Conservation (phyloP, 2,113 vertebrate species). For the Acinonyx jubatus region DNA sequence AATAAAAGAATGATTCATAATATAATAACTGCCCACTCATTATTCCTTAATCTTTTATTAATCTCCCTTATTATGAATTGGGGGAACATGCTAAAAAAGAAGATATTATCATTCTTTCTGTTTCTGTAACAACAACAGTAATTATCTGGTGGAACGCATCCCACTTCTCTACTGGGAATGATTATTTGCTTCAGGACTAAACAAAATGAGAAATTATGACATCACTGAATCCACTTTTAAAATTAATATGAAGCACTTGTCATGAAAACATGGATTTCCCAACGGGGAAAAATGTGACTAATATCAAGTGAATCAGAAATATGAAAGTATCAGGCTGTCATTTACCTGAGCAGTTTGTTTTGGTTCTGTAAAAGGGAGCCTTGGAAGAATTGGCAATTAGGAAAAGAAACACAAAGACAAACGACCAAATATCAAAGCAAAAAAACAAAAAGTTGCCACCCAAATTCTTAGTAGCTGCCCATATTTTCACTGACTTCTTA, state of each 20-base stretch:
- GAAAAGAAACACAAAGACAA: constrained; percentile 44
- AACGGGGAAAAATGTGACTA: constrained; percentile 44
- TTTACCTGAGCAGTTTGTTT: constrained; percentile 62
- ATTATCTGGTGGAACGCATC: constrained; percentile 59
- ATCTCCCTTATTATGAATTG: constrained; percentile 57
- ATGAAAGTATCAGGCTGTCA: constrained; percentile 47
- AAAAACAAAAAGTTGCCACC: constrained; percentile 14
- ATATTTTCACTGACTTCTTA: not conserved
- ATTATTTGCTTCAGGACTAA: constrained; percentile 62
- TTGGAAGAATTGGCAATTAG: not conserved
- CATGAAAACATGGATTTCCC: constrained; percentile 57
- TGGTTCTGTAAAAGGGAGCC: constrained; percentile 13
- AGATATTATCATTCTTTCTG: constrained; percentile 52
- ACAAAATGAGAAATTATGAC: constrained; percentile 76
- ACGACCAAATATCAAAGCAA: constrained; percentile 8
- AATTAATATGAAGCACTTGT: constrained; percentile 69
- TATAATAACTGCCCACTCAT: constrained; percentile 36
- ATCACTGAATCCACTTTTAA: constrained; percentile 67
- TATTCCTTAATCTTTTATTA: constrained; percentile 68
- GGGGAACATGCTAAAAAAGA: constrained; percentile 54
- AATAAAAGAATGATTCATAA: constrained; percentile 61
- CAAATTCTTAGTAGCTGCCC: not conserved
- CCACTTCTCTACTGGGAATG: constrained; percentile 57
- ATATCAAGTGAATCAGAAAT: constrained; percentile 56
- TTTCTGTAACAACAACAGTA: constrained; percentile 53